phyloP scores from a whole-genome alignment of 2,113 vertebrate genomes.

The Chiloscyllium plagiosum region DNA sequence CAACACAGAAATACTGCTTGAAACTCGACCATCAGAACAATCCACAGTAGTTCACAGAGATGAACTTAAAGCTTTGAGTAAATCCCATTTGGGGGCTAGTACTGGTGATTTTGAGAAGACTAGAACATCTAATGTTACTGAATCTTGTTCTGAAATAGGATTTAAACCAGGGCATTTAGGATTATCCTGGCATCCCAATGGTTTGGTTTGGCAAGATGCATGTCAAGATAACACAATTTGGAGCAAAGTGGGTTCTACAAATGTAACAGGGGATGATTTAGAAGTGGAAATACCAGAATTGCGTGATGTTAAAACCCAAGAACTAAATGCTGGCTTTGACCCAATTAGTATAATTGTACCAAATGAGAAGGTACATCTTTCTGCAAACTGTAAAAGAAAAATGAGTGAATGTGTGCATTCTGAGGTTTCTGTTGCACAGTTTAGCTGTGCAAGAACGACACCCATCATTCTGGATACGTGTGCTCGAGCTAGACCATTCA shows the following conservation, averaged over 20 bases:
- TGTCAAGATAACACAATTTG: not conserved
- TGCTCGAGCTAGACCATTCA: not conserved
- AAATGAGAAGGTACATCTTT: not conserved
- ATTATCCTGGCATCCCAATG: not conserved
- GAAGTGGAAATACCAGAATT: not conserved
- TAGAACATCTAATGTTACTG: not conserved
- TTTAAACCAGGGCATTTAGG: not conserved
- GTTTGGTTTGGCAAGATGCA: not conserved
- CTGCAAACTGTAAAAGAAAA: not conserved
- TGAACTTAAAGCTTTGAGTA: not conserved
- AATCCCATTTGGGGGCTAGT: not conserved
- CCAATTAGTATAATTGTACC: not conserved
- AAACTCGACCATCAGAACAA: not conserved
- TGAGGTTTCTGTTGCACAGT: not conserved
- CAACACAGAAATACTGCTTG: not conserved
- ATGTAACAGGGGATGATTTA: not conserved
- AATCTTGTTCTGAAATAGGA: not conserved
- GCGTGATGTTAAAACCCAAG: not conserved
- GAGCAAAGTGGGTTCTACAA: not conserved
- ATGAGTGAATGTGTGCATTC: not conserved
- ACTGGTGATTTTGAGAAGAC: not conserved
- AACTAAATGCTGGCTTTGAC: not conserved
- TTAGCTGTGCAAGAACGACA: not conserved
- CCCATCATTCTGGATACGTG: not conserved
- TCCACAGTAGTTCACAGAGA: not conserved